Percentiles rank a stretch among this genome's conserved stretches.
Evolutionary conservation across 2,888 invertebrate species (phyloP).

Genomic region (Philopedon plagiatum): DNA sequence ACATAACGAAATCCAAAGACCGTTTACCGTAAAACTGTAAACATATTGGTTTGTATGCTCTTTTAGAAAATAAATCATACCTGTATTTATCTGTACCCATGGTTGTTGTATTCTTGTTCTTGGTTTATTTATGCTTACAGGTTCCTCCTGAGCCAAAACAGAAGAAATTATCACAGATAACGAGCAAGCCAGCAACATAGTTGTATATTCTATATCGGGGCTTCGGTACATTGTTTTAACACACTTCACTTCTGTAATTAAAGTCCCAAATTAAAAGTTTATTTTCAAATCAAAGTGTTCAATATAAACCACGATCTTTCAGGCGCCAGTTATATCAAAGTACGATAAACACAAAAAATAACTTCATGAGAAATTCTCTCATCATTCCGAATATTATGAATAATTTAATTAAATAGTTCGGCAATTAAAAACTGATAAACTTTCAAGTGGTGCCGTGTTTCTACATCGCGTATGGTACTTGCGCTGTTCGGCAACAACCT

Average conservation of each 20-base stretch:
- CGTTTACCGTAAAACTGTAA: too few relatives aligned
- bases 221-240: neutral
- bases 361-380: neutral
- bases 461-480: conserved; percentile 23
- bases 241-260: conserved; percentile 4
- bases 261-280: conserved; percentile 43
- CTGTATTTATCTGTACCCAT: conserved; percentile 59
- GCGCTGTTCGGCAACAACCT: conserved; percentile 13
- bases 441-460: neutral
- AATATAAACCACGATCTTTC: conserved; percentile 49
- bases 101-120: conserved; percentile 55
- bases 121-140: conserved; percentile 59
- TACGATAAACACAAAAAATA: conserved; percentile 37
- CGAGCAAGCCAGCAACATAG: conserved; percentile 45
- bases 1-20: too few relatives aligned
- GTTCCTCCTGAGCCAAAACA: conserved; percentile 52
- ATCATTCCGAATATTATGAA: too few relatives aligned
- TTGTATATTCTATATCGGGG: conserved; percentile 34
- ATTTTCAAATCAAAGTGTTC: conserved; percentile 55
- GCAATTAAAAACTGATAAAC: conserved; percentile 8
- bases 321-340: conserved; percentile 57
- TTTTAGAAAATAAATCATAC: conserved; percentile 48
- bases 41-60: too few relatives aligned
- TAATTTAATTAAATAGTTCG: neutral
- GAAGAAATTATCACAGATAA: conserved; percentile 52